Conservation (phyloP, 2,888 invertebrate genomes). For the Amphipyra berbera region DNA sequence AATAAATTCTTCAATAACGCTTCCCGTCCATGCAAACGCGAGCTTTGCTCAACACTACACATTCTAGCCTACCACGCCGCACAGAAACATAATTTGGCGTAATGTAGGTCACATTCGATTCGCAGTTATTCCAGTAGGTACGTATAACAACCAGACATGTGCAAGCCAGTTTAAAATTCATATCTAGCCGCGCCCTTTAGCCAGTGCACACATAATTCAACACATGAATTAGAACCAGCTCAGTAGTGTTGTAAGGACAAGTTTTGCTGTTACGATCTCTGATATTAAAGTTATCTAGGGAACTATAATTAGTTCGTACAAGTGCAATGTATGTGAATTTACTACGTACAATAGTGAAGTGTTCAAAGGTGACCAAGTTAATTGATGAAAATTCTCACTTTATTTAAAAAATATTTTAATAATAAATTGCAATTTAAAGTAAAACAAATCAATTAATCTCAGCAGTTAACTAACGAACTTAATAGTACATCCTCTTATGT, state of each 20-base stretch:
- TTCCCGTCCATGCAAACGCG: conserved; percentile 1
- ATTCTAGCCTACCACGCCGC: conserved; percentile 18
- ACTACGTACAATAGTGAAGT: no score
- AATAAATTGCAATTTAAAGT: no score
- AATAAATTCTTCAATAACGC: background rate
- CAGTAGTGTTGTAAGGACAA: conserved; percentile 69
- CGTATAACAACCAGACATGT: conserved; percentile 52
- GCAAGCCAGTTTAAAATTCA: conserved; percentile 80
- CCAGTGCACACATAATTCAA: conserved; percentile 50
- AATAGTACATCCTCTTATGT: background rate
- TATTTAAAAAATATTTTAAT: no score
- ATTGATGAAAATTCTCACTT: no score
- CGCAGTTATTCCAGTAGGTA: conserved; percentile 62
- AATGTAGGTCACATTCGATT: conserved; percentile 78
- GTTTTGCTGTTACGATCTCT: conserved; percentile 54
- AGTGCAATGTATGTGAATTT: background rate
- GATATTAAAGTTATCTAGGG: background rate
- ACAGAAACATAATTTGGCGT: conserved; percentile 61
- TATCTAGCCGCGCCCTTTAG: conserved; percentile 80
- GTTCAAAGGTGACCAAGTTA: no score
- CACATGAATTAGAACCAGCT: conserved; percentile 54
- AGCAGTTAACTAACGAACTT: conserved; percentile 5
- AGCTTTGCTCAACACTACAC: conserved; percentile 2
- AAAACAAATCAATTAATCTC: no score
- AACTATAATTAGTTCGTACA: background rate